Base-by-base conservation (phyloP, 1,140 invertebrate genomes). In the Apis florea region DNA sequence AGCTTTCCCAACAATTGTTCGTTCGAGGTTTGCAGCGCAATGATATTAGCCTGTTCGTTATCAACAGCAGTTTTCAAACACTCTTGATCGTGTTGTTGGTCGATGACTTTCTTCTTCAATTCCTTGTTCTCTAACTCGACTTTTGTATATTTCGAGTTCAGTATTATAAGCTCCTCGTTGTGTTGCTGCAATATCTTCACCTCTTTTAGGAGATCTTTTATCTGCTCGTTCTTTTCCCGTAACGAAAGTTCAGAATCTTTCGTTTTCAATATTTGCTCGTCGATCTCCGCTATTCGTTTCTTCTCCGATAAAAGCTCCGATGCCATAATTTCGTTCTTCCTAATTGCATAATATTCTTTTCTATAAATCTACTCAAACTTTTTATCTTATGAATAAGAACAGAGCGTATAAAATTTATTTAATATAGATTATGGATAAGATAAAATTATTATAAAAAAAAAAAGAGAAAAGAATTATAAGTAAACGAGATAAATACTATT, bases 151-250 rank as follows among this genome's bases (percentile, higher is more conserved):
- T 92, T 92, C 0, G 90, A 89, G 51, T 90, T 94, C 1, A 92
- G 61, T 0, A 71, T 61, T 0, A 92, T 83, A 10, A 93, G 81
- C 64, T 94, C 92, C 11, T 79, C 87, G 56, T 94, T 93, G 61
- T 93, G 92, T n/a, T 94, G 89, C 24, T 93, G 92, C 11, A 94
- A 63, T 51, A 90, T 88, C 66, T 92, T 89, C 8, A 93, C 85
- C 72, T 94, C 93, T 15, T 85, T 91, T 17, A 73, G 66, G 47
- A 93, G 64, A 70, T 92, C 91, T 9, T 76, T 70, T 80, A 94
- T 93, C 56, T 88, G 90, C 24, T 93, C 90, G 11, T 94, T 90
- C 61, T 92, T 93, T 19, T 91, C 90, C 15, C 88, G 78, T 11
- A 89, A 68, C 10, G 77, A 64, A 3, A 90, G 53, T n/a, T 92